These are phyloP conservation scores for Drosophila setosimentum DNA, from an alignment of 2,888 invertebrate genomes.

Conservation along the genomic window DNA sequence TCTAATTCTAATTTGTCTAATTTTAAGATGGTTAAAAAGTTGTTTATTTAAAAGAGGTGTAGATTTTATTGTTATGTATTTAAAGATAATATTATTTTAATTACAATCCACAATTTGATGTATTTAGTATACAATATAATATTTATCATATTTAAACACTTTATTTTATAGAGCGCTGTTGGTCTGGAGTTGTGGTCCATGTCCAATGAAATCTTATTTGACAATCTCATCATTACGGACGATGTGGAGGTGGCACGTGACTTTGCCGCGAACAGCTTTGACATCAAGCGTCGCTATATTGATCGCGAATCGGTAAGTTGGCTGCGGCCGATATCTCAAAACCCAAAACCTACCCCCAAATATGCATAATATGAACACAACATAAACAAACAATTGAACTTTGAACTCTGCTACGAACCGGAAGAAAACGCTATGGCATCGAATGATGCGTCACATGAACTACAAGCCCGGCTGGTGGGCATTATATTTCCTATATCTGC, in stretches of 20 bases:
- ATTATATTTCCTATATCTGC: conserved; percentile 91
- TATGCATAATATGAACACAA: conserved; percentile 1
- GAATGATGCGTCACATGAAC: conserved; percentile 90
- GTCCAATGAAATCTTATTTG: conserved; percentile 97
- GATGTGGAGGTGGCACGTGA: conserved; percentile 90
- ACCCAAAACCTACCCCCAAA: not conserved
- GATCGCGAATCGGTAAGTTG: conserved; percentile 92
- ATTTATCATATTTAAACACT: not conserved
- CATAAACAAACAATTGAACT: conserved; percentile 36
- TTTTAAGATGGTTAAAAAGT: not conserved
- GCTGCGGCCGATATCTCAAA: not conserved
- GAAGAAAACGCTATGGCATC: conserved; percentile 90
- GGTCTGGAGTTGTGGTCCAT: conserved; percentile 99
- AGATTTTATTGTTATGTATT: too few relatives aligned
- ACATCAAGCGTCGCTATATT: conserved; percentile 92
- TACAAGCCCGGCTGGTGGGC: conserved; percentile 93
- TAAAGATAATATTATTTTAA: not conserved
- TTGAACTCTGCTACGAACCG: conserved; percentile 17
- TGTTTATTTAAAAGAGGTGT: not conserved
- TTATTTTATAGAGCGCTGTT: conserved; percentile 90
- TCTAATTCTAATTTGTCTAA: not conserved
- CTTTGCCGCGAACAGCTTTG: conserved; percentile 94
- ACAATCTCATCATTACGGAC: conserved; percentile 97
- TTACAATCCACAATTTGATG: not conserved
- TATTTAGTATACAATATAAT: not conserved